Evolutionary conservation across 64 coral and sea anemone genomes (phyloP), one percentile per base, ranked within the genome.

Genomic region (Montipora efflorescens): DNA sequence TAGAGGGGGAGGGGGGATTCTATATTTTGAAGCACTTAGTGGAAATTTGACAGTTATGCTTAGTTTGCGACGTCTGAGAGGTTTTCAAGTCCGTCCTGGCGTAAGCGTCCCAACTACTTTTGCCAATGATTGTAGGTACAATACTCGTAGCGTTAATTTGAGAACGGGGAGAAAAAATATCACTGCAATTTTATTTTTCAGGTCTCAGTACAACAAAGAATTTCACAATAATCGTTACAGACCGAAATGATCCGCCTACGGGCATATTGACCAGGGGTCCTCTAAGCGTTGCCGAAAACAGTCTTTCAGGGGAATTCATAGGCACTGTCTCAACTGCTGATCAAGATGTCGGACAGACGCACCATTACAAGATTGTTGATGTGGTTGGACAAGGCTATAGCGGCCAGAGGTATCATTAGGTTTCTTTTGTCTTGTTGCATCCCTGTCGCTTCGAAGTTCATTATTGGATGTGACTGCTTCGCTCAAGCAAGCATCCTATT

Each of bases 171-270:
- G 52, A 10, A 55, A 10, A 2, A 55, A 55, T 3, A 55, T 7
- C 52, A 55, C 52, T 55, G 52, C 28, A 28, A 28, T 1, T 86
- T 83, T 69, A 2, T 81, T 85, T 72, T 15, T 20, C 44, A 98
- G 96, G 96, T n/a, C 94, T 98, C 1, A 95, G 80, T 70, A 89
- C 93, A 47, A 93, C 43, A 80, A 93, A 70, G 53, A 93, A 98
- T 43, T 98, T 98, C 43, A 75, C 88, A 16, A 89, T 98, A 75
- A 87, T 52, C 46, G 94, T 98, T 7, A 88, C 22, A 81, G 91
- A 98, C 64, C 80, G 36, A 52, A 98, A 98, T 79, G 96, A 98
- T 67, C 81, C 44, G 59, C 96, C 96, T 19, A 80, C 94, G 48
- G 77, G 74, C 7, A 79, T 95, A 72, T 21, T 66, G 49, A 77